Evolutionary conservation across 2,113 vertebrate genomes (phyloP).

Genomic region (Lagopus leucura): DNA sequence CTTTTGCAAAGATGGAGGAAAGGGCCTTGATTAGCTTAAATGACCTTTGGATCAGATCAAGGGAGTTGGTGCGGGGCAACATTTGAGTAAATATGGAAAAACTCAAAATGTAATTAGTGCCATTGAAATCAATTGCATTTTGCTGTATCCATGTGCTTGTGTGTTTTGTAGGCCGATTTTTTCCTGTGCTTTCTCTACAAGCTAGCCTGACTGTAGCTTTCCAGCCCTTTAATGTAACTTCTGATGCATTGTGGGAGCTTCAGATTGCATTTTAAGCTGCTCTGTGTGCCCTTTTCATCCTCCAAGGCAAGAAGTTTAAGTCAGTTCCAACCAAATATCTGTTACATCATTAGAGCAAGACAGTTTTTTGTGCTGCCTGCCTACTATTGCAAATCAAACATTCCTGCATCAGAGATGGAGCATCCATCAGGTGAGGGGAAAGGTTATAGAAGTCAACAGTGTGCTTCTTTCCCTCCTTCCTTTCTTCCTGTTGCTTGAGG

Average conservation of each 20-base stretch:
- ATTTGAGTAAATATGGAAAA: not conserved
- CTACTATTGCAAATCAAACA: not conserved
- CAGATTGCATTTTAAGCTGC: not conserved
- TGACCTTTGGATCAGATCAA: not conserved
- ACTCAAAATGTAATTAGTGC: not conserved
- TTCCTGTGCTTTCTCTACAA: not conserved
- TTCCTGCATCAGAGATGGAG: not conserved
- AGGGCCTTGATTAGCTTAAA: not conserved
- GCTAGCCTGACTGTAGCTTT: not conserved
- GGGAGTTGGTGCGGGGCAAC: not conserved
- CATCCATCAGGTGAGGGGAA: not conserved
- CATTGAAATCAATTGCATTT: not conserved
- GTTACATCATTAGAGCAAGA: not conserved
- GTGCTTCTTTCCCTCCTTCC: not conserved
- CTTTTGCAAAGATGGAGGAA: not conserved
- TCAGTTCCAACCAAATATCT: not conserved
- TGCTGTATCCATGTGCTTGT: not conserved
- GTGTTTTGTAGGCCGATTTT: not conserved
- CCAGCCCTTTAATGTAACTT: not conserved
- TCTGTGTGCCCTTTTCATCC: not conserved
- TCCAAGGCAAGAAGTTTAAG: not conserved
- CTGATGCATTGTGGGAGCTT: not conserved
- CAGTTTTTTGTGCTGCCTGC: not conserved
- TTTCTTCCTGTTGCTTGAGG: not conserved
- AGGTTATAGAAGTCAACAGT: not conserved